phyloP scores from a whole-genome alignment of 1,140 invertebrate species.

The Latrodectus geometricus region DNA sequence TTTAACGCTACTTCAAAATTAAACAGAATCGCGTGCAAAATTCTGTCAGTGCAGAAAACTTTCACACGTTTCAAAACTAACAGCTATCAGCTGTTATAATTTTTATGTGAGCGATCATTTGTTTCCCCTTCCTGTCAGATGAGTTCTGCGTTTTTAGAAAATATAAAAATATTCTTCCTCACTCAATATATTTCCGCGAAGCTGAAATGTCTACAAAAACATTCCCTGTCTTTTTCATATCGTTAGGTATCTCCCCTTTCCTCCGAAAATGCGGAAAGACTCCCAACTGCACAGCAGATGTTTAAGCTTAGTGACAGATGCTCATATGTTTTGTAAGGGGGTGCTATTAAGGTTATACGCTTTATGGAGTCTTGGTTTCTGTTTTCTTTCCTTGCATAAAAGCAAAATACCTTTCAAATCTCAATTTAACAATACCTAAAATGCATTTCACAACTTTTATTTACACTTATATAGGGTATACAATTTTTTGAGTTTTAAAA shows the following conservation, averaged over 20 bases:
- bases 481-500: no score
- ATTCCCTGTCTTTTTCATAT: background rate
- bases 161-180: background rate
- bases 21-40: no score
- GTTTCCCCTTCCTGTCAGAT: background rate
- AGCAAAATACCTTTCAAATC: no score
- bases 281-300: slow-evolving; percentile 15
- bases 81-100: background rate
- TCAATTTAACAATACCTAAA: no score
- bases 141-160: background rate
- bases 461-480: no score
- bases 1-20: no score
- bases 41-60: no score
- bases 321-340: background rate
- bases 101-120: background rate
- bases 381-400: no score
- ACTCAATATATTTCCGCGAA: background rate
- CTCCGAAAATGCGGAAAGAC: slow-evolving; percentile 5
- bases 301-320: slow-evolving; percentile 42
- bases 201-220: slow-evolving; percentile 1
- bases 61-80: no score
- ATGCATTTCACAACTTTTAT: no score
- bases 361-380: no score
- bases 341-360: background rate
- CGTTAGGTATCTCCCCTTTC: background rate